phyloP scores from a whole-genome alignment of 2,797 vertebrate species.

The Echeneis naucrates region DNA sequence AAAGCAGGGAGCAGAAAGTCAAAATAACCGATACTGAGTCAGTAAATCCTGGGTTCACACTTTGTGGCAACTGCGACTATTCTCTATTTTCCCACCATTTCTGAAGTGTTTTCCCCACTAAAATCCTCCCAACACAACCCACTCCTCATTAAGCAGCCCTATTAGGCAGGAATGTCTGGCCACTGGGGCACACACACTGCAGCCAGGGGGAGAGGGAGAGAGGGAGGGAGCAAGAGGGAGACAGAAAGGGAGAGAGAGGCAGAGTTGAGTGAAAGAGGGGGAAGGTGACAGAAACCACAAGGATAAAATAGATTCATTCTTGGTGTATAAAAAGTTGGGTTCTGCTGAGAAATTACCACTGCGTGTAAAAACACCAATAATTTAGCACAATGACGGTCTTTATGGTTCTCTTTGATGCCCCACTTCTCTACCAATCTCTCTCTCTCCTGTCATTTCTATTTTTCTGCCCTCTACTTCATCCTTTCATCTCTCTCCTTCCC shows the following conservation, averaged over 20 bases:
- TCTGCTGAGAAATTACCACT: slow-evolving; percentile 78
- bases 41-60: slow-evolving; percentile 68
- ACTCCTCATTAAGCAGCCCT: slow-evolving; percentile 85
- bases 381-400: slow-evolving; percentile 80
- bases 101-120: slow-evolving; percentile 79
- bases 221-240: slow-evolving; percentile 16
- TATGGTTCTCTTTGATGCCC: slow-evolving; percentile 80
- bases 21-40: slow-evolving; percentile 69
- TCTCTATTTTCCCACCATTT: slow-evolving; percentile 82
- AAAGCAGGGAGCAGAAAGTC: slow-evolving; percentile 61
- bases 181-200: slow-evolving; percentile 81
- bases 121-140: slow-evolving; percentile 82
- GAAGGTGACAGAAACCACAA: slow-evolving; percentile 72
- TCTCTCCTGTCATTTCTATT: slow-evolving; percentile 82
- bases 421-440: slow-evolving; percentile 77
- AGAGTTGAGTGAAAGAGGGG: slow-evolving; percentile 45
- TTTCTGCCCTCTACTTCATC: slow-evolving; percentile 78
- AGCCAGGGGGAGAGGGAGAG: slow-evolving; percentile 57
- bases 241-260: slow-evolving; percentile 17
- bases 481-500: slow-evolving; percentile 74
- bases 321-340: slow-evolving; percentile 80
- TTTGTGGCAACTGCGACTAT: slow-evolving; percentile 70
- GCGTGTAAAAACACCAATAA: slow-evolving; percentile 84
- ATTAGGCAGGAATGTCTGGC: slow-evolving; percentile 86
- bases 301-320: slow-evolving; percentile 83